phyloP scores from a whole-genome alignment of 2,797 vertebrate species.

The Darevskia mixta region DNA sequence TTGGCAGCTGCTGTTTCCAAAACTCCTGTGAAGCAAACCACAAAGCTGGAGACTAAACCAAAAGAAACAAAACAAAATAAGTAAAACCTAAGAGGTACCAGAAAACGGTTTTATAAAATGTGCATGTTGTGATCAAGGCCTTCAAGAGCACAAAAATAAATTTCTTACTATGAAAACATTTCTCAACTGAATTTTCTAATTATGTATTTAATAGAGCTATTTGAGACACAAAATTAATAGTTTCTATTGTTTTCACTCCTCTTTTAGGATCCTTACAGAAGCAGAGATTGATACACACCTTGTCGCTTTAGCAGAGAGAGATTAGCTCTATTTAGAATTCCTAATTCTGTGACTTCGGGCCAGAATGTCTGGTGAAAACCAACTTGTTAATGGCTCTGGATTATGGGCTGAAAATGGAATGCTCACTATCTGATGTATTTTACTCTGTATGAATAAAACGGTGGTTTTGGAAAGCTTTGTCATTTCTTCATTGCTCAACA shows the following conservation, averaged over 20 bases:
- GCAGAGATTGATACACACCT: conserved; percentile 92
- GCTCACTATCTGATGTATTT: conserved; percentile 84
- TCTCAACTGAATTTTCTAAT: neutral
- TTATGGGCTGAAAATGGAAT: conserved; percentile 72
- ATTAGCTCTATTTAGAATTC: conserved; percentile 80
- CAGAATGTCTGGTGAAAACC: conserved; percentile 68
- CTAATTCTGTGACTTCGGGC: conserved; percentile 64
- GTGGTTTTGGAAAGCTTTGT: conserved; percentile 80
- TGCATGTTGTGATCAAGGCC: neutral
- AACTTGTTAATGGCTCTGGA: conserved; percentile 73
- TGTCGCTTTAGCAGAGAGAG: conserved; percentile 93
- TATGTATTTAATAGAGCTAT: conserved; percentile 15
- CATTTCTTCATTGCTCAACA: conserved; percentile 43
- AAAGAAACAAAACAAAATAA: no score
- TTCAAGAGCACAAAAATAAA: neutral
- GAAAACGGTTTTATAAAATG: neutral
- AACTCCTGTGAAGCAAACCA: neutral
- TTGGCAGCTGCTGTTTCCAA: neutral
- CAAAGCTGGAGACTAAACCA: neutral
- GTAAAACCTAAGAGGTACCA: neutral
- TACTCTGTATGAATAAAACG: conserved; percentile 84
- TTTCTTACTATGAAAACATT: neutral
- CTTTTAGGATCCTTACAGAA: conserved; percentile 93
- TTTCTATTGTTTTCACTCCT: conserved; percentile 52
- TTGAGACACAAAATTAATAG: conserved; percentile 42